phyloP scores from a whole-genome alignment of 2,888 invertebrate species.

The Drosophila cognata region DNA sequence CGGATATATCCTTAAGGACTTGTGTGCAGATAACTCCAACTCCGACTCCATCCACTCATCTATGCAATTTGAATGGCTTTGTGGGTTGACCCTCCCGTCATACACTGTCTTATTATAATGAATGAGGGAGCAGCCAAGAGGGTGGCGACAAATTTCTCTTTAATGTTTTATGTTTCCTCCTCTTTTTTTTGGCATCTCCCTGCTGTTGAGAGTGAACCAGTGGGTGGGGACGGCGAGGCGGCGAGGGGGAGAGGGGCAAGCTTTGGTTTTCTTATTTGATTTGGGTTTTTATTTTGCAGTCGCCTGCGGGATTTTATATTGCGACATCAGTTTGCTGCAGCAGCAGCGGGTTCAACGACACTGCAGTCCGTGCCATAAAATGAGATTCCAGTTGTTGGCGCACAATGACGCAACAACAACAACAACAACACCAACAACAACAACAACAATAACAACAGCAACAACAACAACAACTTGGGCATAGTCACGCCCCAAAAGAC shows the following conservation, averaged over 20 bases:
- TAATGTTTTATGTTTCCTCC: slow-evolving; percentile 28
- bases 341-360: slow-evolving; percentile 70
- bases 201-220: not conserved
- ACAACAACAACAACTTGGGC: slow-evolving; percentile 20
- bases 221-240: not conserved
- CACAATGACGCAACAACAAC: slow-evolving; percentile 58
- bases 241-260: not conserved
- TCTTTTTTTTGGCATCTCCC: slow-evolving; percentile 25
- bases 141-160: slow-evolving; percentile 30
- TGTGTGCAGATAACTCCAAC: not conserved
- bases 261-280: slow-evolving; percentile 47
- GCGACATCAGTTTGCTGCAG: slow-evolving; percentile 49
- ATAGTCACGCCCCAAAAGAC: slow-evolving; percentile 50
- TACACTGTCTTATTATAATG: slow-evolving; percentile 16
- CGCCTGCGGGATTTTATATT: slow-evolving; percentile 58
- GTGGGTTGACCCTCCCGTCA: slow-evolving; percentile 6
- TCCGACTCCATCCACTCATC: not conserved
- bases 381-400: slow-evolving; percentile 64
- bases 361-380: slow-evolving; percentile 50
- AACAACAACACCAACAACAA: slow-evolving; percentile 1
- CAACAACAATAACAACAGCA: not conserved
- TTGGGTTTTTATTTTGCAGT: slow-evolving; percentile 30
- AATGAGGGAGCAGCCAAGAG: not conserved
- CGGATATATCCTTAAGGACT: not conserved
- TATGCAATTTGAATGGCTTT: slow-evolving; percentile 9